Conservation (phyloP, 2,113 vertebrate species). For the Formicarius rufipectus region DNA sequence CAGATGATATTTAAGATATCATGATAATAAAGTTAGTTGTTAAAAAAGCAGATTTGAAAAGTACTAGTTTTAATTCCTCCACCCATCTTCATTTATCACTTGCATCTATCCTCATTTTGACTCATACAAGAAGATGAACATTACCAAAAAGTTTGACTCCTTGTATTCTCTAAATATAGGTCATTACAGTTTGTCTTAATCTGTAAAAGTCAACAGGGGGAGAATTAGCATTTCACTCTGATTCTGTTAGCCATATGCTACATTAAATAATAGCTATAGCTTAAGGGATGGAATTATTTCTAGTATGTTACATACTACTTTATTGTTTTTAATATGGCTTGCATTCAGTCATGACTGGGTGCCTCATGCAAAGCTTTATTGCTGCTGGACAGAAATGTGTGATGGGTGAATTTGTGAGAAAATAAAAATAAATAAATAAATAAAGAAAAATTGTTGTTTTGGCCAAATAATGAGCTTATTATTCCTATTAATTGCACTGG, state of each 20-base stretch:
- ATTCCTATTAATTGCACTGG: not conserved
- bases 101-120: not conserved
- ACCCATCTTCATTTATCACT: not conserved
- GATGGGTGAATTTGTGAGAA: not conserved
- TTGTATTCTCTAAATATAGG: not conserved
- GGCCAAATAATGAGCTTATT: not conserved
- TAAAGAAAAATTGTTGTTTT: not conserved
- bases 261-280: not conserved
- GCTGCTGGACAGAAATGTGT: not conserved
- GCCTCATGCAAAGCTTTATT: not conserved
- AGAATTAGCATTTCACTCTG: slow-evolving; percentile 2
- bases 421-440: not conserved
- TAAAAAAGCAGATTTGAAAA: not conserved
- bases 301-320: not conserved
- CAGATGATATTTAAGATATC: not conserved
- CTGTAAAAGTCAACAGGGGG: not conserved
- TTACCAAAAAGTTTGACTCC: not conserved
- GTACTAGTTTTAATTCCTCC: not conserved
- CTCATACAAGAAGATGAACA: not conserved
- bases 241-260: not conserved
- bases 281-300: not conserved
- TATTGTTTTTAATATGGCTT: not conserved
- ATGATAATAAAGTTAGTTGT: not conserved
- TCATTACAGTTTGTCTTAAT: not conserved
- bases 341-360: not conserved